Percentiles rank a stretch among this genome's conserved stretches.
These are phyloP conservation scores for Harpalus rufipes DNA, from an alignment of 2,888 invertebrate genomes.

Conservation along the genomic window DNA sequence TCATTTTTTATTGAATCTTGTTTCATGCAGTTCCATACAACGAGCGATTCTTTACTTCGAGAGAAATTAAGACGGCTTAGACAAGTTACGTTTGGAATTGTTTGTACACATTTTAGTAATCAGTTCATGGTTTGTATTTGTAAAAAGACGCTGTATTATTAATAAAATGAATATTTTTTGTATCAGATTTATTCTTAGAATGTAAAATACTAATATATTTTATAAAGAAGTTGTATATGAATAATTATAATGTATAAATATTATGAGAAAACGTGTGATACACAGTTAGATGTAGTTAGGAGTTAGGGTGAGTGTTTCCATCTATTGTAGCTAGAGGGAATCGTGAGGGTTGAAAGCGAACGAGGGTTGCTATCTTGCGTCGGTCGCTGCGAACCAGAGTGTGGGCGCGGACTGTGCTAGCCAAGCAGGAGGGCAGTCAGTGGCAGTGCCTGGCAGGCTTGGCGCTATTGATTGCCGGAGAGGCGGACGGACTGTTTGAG, in stretches of 20 bases:
- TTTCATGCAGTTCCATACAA: too few species aligned
- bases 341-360: slow-evolving; percentile 5
- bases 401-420: slow-evolving; percentile 65
- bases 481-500: slow-evolving; percentile 64
- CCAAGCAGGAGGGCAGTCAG: slow-evolving; percentile 65
- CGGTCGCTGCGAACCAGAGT: slow-evolving; percentile 20
- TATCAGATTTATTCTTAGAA: too few species aligned
- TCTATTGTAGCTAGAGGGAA: slow-evolving; percentile 9
- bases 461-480: slow-evolving; percentile 66
- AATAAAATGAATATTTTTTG: too few species aligned
- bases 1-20: not conserved
- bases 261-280: too few species aligned
- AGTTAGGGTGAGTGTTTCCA: slow-evolving; percentile 6
- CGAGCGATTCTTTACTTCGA: not conserved
- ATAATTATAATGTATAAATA: too few species aligned
- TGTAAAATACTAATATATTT: too few species aligned
- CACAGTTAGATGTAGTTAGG: slow-evolving; percentile 10
- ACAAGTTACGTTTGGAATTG: slow-evolving; percentile 1
- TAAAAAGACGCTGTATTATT: too few species aligned
- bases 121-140: too few species aligned
- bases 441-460: slow-evolving; percentile 66
- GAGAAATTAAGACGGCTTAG: not conserved
- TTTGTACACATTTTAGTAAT: too few species aligned
- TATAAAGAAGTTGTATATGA: too few species aligned
- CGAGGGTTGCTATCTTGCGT: slow-evolving; percentile 63